Base-by-base conservation (phyloP, 1,140 invertebrate species). In the Adelges cooleyi region DNA sequence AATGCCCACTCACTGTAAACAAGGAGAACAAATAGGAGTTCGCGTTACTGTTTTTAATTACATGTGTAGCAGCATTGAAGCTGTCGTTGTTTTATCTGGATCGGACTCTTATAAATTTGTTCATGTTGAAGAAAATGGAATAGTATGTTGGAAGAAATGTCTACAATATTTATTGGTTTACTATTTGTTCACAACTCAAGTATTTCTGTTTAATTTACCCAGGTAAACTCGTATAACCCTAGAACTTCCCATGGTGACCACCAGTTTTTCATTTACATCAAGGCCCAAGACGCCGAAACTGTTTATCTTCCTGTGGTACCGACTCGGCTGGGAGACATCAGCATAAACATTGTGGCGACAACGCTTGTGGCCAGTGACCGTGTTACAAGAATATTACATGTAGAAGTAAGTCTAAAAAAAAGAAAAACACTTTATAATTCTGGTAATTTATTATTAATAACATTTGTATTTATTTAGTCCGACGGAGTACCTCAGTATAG, bases 31-130 rank as follows among this genome's bases (percentile, higher is more conserved):
- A 76, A 81, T 98, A 33, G 94, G 93, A 4, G 80, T 97, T 1
- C 79, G 94, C 18, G 88, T 95, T 0, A 90, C 89, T 0, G 86
- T 97, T 0, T 97, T 97, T 74, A 98, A 98, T 77, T 94, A 95
- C 74, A 85, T 92, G 84, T 81, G 80, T 22, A 82, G 84, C 42
- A 82, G 87, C 56, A 85, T 92, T 54, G 86, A 90, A 77, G 90
- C 89, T 6, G 84, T 89, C 0, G 87, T 97, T 0, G 86, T 93
- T 6, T 77, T 97, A 17, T 82, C 82, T n/a, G 82, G 83, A n/a
- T 93, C 90, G 17, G 80, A 80, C 0, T 83, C 93, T 72, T 96
- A 95, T 74, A 91, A 93, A 77, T 96, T 95, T 73, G 89, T 98
- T 11, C 88, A 95, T 69, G 92, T 98, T 1, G 92, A 94, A 74